Evolutionary conservation across 2,797 vertebrate species (phyloP), one percentile per base, ranked within the genome.

Genomic region (Onychomys torridus): DNA sequence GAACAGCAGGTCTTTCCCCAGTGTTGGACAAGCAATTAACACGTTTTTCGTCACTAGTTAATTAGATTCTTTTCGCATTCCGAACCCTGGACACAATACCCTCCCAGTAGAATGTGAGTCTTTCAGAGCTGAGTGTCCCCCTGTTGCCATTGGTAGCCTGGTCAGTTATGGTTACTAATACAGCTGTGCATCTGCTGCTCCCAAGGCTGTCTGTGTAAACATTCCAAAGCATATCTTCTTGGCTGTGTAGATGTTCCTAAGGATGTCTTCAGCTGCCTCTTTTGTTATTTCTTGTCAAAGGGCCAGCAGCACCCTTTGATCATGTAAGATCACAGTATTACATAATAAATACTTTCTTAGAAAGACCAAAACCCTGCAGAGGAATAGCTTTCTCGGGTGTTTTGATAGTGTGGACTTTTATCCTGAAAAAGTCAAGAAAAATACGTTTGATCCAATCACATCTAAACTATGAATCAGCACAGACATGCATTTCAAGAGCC

Each of bases 261-360:
- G 87, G 84, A 29, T 93, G 73, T 75, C 78, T 16, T 77, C 96
- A 81, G 76, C 86, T 43, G 67, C 25, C 37, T 91, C 52, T 94
- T 96, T 57, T 94, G 87, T 96, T 94, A 90, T 94, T 95, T 89
- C 76, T 73, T 67, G 87, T 95, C 92, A 95, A 97, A 98, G 94
- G 71, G 34, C 34, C 0, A 75, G 37, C 71, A 5, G 73, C 69
- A 91, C 32, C 16, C 92, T 98, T 97, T 97, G 93, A 98, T 97
- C 78, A 57, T 0, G 12, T 92, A 77, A 77, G 93, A 94, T 96
- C 92, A 95, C 32, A 93, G 92, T 34, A 57, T 52, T 49, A 55
- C 55, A 71, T 63, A 29, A 40, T 93, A 93, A 94, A 92, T 61
- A 71, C 32, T 91, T 92, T n/a, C 65, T 77, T 89, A 77, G 78